A percentile compares a stretch with the other conserved stretches of the same genome.
These are phyloP conservation scores for Smittia aterrima DNA, from an alignment of 2,888 invertebrate species.

Conservation along the genomic window DNA sequence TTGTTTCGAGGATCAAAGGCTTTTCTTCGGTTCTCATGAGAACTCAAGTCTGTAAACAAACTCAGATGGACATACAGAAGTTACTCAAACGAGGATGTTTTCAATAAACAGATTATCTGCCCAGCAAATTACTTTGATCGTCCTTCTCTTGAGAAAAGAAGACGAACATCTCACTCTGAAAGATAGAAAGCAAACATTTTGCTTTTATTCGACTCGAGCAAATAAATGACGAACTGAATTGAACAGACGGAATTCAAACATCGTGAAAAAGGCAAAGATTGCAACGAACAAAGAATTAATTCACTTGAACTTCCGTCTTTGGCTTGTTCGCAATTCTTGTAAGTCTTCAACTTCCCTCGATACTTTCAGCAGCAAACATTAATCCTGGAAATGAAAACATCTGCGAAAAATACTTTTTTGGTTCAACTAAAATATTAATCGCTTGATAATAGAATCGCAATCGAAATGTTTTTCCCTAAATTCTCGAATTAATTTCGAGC, in stretches of 20 bases:
- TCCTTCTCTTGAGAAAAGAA: neutral
- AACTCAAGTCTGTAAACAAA: constrained; percentile 7
- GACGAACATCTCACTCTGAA: neutral
- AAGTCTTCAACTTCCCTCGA: neutral
- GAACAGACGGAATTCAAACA: neutral
- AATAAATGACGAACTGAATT: neutral
- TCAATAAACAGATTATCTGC: constrained; percentile 41
- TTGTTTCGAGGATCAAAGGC: neutral
- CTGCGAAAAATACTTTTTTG: neutral
- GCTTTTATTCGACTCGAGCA: too few relatives aligned
- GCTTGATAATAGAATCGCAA: neutral
- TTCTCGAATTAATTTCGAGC: neutral
- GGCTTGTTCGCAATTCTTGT: neutral
- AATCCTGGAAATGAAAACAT: constrained; percentile 13
- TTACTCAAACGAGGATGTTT: neutral
- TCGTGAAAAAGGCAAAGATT: too few relatives aligned
- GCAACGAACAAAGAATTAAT: neutral
- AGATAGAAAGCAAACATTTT: neutral
- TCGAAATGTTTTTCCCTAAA: neutral
- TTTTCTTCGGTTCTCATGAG: constrained; percentile 24
- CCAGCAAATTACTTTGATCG: constrained; percentile 34
- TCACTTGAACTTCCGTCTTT: constrained; percentile 28
- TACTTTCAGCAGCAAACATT: neutral
- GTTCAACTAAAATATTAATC: neutral
- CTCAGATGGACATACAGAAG: constrained; percentile 4